Conservation (phyloP, 23 tunicate genomes). For the Oikopleura vanhoeffeni region DNA sequence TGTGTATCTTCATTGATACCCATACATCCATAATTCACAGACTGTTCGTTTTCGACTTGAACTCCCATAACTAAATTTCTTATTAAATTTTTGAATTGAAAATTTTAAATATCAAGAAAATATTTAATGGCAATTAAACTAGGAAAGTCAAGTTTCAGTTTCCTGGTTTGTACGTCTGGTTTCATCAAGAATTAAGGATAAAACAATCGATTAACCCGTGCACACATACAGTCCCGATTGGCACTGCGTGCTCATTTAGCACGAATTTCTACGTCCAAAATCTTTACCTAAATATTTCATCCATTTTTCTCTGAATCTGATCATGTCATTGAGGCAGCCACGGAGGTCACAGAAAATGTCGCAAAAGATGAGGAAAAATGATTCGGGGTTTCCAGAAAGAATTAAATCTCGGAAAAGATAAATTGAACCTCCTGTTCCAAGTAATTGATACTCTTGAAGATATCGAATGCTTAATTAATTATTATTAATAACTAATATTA, state of each 20-base stretch:
- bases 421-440: conserved; percentile 82
- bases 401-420: conserved; percentile 93
- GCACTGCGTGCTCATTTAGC: background rate
- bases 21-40: conserved; percentile 62
- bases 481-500: too few species aligned
- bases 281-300: conserved; percentile 81
- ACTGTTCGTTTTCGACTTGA: conserved; percentile 53
- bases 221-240: background rate
- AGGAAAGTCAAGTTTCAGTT: too few species aligned
- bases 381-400: conserved; percentile 50
- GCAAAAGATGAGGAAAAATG: conserved; percentile 69
- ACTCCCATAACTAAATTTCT: background rate
- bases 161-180: too few species aligned
- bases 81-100: too few species aligned
- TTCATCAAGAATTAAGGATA: too few species aligned
- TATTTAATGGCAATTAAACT: too few species aligned
- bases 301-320: conserved; percentile 54
- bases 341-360: conserved; percentile 77
- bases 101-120: too few species aligned
- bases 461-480: conserved; percentile 18
- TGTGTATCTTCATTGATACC: conserved; percentile 43
- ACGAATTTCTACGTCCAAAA: conserved; percentile 27
- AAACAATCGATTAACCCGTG: too few species aligned
- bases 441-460: conserved; percentile 77
- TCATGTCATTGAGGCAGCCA: conserved; percentile 37